These are phyloP conservation scores for Barnardius zonarius DNA, from an alignment of 2,113 vertebrate genomes.

Conservation along the genomic window DNA sequence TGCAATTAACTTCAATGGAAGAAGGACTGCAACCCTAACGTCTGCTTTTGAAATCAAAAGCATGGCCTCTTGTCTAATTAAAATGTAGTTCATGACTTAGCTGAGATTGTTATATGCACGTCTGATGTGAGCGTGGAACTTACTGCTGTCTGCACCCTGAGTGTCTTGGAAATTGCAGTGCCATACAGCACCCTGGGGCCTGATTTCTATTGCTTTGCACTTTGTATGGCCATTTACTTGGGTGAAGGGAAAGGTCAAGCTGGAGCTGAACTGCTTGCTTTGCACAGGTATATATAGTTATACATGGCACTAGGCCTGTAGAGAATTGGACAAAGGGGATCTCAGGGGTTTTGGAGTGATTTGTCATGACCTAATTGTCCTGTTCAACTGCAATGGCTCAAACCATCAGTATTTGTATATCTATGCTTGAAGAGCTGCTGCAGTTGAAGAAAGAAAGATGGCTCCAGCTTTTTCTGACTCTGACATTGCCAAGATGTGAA, in stretches of 20 bases:
- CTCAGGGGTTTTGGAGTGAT: not conserved
- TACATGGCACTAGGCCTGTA: rapidly evolving
- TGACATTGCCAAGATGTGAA: not conserved
- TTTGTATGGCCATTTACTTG: not conserved
- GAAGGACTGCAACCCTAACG: slow-evolving; percentile 52
- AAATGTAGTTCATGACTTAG: slow-evolving; percentile 47
- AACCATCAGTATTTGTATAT: not conserved
- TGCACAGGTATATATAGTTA: not conserved
- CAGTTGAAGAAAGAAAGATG: not conserved
- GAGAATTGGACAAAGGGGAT: not conserved
- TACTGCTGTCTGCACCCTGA: not conserved
- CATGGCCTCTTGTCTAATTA: slow-evolving; percentile 47
- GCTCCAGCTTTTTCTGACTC: not conserved
- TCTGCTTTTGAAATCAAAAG: slow-evolving; percentile 61
- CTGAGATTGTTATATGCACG: not conserved
- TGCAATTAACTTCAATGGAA: slow-evolving; percentile 63
- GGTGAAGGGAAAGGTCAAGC: not conserved
- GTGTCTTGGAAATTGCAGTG: not conserved
- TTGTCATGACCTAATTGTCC: not conserved
- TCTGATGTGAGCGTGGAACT: not conserved
- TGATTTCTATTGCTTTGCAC: not conserved
- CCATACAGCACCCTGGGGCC: not conserved
- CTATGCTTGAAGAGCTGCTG: not conserved
- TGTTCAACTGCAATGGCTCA: not conserved
- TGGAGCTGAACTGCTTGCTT: not conserved